phyloP scores from a whole-genome alignment of 2,113 vertebrate genomes.

The Lathamus discolor region DNA sequence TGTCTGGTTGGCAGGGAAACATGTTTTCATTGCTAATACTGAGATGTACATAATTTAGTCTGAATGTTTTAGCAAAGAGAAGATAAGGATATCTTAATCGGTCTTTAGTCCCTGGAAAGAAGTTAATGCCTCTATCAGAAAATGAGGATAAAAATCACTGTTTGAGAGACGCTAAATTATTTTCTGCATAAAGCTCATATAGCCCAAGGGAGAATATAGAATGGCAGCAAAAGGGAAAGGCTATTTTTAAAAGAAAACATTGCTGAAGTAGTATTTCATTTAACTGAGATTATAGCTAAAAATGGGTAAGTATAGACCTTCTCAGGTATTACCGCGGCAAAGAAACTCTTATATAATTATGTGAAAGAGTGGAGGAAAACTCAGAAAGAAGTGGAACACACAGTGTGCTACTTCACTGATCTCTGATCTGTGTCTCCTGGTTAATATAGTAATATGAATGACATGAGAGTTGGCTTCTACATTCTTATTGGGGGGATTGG shows the following conservation, averaged over 20 bases:
- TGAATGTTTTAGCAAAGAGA: neutral
- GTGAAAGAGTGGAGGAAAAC: neutral
- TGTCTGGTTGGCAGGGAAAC: neutral
- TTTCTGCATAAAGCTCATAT: neutral
- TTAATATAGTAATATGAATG: neutral
- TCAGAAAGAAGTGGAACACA: fast-evolving
- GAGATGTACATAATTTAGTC: neutral
- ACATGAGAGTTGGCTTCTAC: neutral
- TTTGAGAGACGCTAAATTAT: neutral
- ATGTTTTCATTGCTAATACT: neutral
- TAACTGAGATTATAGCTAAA: neutral
- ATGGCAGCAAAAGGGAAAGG: neutral
- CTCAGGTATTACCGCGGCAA: neutral
- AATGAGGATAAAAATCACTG: neutral
- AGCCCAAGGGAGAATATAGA: neutral
- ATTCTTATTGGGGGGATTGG: neutral
- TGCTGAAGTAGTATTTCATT: neutral
- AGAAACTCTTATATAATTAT: neutral
- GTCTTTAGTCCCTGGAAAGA: neutral
- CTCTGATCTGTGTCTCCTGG: neutral
- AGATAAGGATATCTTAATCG: neutral
- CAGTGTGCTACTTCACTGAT: neutral
- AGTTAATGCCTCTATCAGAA: neutral
- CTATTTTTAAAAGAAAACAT: neutral
- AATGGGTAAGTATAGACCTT: neutral